phyloP scores from a whole-genome alignment of 2,888 invertebrate genomes.

The Aleiodes alternator region DNA sequence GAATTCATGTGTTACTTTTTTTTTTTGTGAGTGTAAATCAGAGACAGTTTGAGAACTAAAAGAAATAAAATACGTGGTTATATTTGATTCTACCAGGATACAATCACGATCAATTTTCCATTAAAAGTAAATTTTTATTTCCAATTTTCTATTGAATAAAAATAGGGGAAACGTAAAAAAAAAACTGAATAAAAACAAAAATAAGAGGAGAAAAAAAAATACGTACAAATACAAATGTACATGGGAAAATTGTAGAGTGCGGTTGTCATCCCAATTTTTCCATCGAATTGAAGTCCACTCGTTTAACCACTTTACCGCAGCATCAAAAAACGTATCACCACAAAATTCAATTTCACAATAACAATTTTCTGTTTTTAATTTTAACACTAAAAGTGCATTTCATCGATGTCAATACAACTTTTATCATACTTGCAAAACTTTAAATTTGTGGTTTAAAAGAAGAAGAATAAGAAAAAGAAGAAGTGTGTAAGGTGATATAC shows the following conservation, averaged over 20 bases:
- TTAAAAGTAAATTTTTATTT: constrained; percentile 17
- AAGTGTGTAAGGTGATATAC: background rate
- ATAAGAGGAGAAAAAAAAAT: too few species aligned
- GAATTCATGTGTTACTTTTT: constrained; percentile 5
- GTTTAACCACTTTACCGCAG: constrained; percentile 26
- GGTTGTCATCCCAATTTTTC: constrained; percentile 32
- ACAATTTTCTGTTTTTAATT: constrained; percentile 17
- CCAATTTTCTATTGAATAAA: constrained; percentile 6
- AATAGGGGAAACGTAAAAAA: background rate
- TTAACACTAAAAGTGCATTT: background rate
- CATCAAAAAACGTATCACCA: constrained; percentile 25
- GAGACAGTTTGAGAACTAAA: background rate
- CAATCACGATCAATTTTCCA: background rate
- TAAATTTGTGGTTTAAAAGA: too few species aligned
- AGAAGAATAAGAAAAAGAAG: too few species aligned
- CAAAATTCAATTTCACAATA: constrained; percentile 25
- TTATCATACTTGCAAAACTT: background rate
- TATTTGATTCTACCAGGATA: background rate
- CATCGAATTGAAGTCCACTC: constrained; percentile 14
- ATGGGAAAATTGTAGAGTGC: constrained; percentile 20
- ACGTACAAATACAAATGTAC: constrained; percentile 4
- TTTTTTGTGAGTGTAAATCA: constrained; percentile 2
- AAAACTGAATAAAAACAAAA: too few species aligned
- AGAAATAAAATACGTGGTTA: background rate
- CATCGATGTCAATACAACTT: background rate